A percentile compares a stretch with the other conserved stretches of the same genome.
phyloP scores from a whole-genome alignment of 2,888 invertebrate genomes.

The Drosophila seclusa region DNA sequence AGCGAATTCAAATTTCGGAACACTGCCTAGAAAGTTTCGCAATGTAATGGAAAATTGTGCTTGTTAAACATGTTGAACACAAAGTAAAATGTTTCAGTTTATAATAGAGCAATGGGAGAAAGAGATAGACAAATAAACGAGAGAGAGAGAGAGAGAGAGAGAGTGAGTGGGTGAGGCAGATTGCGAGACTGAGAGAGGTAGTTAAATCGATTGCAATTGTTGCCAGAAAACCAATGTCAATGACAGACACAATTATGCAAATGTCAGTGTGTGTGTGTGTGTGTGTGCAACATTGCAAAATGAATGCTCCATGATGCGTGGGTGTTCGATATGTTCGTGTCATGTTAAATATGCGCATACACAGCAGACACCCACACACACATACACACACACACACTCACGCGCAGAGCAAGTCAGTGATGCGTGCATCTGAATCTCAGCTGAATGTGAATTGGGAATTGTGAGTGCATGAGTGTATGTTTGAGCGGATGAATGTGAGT shows the following conservation, averaged over 20 bases:
- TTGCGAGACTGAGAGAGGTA: neutral
- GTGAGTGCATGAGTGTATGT: conserved; percentile 12
- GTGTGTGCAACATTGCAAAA: conserved; percentile 73
- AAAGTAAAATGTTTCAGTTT: conserved; percentile 75
- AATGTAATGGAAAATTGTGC: conserved; percentile 63
- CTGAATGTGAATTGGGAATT: conserved; percentile 28
- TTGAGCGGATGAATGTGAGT: neutral
- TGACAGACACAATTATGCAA: conserved; percentile 72
- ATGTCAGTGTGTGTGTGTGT: conserved; percentile 41
- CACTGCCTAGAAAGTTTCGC: conserved; percentile 38
- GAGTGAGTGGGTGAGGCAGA: neutral
- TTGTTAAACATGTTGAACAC: conserved; percentile 77
- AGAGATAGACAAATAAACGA: neutral
- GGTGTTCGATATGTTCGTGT: conserved; percentile 77
- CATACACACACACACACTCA: conserved; percentile 8
- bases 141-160: neutral
- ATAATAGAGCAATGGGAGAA: conserved; percentile 29
- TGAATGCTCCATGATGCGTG: conserved; percentile 75
- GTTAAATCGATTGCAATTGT: conserved; percentile 64
- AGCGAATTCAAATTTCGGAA: conserved; percentile 22
- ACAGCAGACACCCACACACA: conserved; percentile 11
- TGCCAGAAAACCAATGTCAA: conserved; percentile 69
- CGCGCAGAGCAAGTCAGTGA: conserved; percentile 56
- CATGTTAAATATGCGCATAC: conserved; percentile 70
- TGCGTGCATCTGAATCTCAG: conserved; percentile 61